These are phyloP conservation scores for Pyxicephalus adspersus DNA, from an alignment of 2,113 vertebrate species.

Conservation along the genomic window DNA sequence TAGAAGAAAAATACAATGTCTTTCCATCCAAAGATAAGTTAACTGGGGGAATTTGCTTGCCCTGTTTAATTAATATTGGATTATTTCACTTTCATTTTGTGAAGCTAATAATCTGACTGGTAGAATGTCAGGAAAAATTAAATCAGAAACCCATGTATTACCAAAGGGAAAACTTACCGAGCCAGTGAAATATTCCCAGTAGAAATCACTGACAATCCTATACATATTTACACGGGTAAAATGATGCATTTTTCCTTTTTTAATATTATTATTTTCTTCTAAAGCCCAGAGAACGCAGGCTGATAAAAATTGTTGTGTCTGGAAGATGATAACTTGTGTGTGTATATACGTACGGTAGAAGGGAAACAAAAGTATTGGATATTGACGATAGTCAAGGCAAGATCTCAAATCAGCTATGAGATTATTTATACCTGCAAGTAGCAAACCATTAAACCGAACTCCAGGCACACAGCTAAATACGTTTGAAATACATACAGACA, in stretches of 20 bases:
- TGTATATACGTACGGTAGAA: no score
- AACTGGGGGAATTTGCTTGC: constrained; percentile 72
- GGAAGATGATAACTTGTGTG: no score
- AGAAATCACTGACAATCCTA: constrained; percentile 72
- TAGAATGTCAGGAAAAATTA: constrained; percentile 79
- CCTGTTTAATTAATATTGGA: constrained; percentile 80
- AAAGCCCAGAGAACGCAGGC: background rate
- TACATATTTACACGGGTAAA: constrained; percentile 67
- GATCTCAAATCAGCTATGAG: no score
- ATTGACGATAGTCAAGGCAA: no score
- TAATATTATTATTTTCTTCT: background rate
- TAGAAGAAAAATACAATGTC: constrained; percentile 62
- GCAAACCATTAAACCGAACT: no score
- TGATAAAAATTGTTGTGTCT: no score
- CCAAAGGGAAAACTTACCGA: constrained; percentile 71
- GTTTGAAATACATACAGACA: no score
- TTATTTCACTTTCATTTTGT: constrained; percentile 81
- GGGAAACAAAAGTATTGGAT: no score
- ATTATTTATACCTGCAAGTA: no score
- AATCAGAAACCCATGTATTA: constrained; percentile 75
- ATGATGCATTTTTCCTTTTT: constrained; percentile 53
- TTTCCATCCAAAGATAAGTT: constrained; percentile 69
- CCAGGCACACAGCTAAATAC: no score
- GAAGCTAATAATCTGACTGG: constrained; percentile 76
- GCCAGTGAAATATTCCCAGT: constrained; percentile 68